These are phyloP conservation scores for Microcebus griseorufus DNA, from an alignment of 2,113 vertebrate genomes.

Conservation along the genomic window DNA sequence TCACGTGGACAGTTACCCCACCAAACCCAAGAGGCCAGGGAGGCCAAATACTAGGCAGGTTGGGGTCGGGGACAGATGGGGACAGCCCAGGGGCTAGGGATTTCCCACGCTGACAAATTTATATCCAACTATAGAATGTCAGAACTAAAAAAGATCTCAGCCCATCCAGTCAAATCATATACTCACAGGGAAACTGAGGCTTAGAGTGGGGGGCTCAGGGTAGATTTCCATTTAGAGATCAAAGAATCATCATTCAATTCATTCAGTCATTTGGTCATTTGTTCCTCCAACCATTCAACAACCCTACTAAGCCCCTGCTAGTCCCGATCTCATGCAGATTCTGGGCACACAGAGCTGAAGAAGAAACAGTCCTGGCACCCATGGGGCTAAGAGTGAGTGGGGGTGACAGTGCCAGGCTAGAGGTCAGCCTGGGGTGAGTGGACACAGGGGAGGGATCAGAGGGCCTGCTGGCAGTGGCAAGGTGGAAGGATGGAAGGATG, in stretches of 20 bases:
- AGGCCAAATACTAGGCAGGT: not conserved
- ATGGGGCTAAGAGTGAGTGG: not conserved
- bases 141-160: not conserved
- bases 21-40: not conserved
- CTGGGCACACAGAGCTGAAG: not conserved
- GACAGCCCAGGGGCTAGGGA: not conserved
- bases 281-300: not conserved
- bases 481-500: not conserved
- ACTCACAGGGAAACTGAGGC: not conserved
- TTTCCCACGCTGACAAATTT: not conserved
- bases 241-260: not conserved
- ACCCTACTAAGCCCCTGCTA: not conserved
- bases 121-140: not conserved
- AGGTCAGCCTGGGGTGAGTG: not conserved
- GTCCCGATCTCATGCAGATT: not conserved
- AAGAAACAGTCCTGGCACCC: no score
- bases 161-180: not conserved
- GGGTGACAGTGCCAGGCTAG: not conserved
- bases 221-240: not conserved
- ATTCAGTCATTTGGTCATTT: not conserved
- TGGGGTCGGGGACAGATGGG: no score
- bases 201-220: not conserved
- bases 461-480: not conserved
- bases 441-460: not conserved
- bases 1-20: not conserved